A percentile compares a stretch with the other conserved stretches of the same genome.
phyloP scores from a whole-genome alignment of 2,797 vertebrate species.

The Bradypodion pumilum region DNA sequence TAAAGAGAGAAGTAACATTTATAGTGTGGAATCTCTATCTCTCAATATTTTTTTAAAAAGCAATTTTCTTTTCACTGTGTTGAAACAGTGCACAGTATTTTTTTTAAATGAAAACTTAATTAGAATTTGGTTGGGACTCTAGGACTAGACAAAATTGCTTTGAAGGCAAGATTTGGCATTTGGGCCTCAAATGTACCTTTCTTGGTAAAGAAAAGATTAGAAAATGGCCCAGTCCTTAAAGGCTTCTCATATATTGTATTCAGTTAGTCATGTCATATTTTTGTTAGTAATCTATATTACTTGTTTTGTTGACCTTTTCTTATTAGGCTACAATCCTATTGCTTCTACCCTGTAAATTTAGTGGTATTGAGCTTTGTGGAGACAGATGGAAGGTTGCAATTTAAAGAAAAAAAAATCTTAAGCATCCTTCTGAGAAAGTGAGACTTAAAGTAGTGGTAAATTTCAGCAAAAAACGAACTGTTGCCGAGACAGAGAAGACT shows the following conservation, averaged over 20 bases:
- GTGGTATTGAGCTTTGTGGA: neutral
- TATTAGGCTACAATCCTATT: no score
- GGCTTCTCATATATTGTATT: neutral
- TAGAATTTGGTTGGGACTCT: neutral
- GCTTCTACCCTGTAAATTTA: neutral
- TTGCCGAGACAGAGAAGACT: neutral
- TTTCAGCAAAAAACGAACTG: neutral
- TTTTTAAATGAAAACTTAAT: constrained; percentile 25
- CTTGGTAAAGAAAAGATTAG: neutral
- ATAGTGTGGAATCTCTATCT: neutral
- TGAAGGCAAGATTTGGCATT: neutral
- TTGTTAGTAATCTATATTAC: neutral
- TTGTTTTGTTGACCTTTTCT: neutral
- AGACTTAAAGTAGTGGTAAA: neutral
- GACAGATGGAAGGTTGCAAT: neutral
- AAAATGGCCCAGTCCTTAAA: neutral
- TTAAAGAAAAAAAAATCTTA: neutral
- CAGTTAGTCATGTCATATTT: neutral
- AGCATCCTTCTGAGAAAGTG: neutral
- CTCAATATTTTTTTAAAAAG: neutral
- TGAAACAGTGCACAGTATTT: neutral
- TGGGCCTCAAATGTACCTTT: neutral
- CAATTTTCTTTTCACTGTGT: neutral
- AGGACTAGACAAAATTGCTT: constrained; percentile 21
- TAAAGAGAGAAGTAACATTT: constrained; percentile 1